These are phyloP conservation scores for Macrostomum lignano DNA, from an alignment of 1,140 invertebrate species.

Conservation along the genomic window DNA sequence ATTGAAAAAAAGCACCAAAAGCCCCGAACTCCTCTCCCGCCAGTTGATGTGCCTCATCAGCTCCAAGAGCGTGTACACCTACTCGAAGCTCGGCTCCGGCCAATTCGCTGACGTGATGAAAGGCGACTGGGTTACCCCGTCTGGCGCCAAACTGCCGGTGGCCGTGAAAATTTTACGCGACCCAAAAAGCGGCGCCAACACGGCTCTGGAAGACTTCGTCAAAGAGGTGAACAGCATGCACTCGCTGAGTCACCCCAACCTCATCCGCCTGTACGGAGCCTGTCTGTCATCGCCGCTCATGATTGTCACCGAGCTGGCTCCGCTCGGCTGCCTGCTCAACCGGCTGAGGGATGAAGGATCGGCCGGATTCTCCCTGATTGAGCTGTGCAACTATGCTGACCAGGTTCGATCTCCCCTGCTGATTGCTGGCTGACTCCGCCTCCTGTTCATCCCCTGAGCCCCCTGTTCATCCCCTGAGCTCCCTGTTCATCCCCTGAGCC, in stretches of 20 bases:
- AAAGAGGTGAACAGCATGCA: constrained; percentile 93
- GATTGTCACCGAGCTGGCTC: constrained; percentile 88
- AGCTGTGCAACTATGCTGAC: too few species aligned
- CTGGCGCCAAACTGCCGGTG: constrained; percentile 32
- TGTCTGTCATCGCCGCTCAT: constrained; percentile 73
- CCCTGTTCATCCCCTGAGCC: too few species aligned
- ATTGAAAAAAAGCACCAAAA: neutral
- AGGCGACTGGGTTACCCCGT: constrained; percentile 45
- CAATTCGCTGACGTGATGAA: constrained; percentile 71
- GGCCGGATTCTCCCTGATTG: too few species aligned
- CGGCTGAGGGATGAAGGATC: constrained; percentile 60
- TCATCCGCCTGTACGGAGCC: constrained; percentile 71
- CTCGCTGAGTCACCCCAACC: constrained; percentile 59
- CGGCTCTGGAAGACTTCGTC: constrained; percentile 75
- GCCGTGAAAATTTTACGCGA: constrained; percentile 81
- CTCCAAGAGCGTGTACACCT: constrained; percentile 34
- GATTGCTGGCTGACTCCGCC: too few species aligned
- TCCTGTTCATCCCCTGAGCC: too few species aligned
- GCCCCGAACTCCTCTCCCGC: constrained; percentile 2
- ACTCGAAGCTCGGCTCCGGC: constrained; percentile 59
- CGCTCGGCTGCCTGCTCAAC: constrained; percentile 58
- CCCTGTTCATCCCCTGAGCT: too few species aligned
- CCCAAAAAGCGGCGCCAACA: constrained; percentile 57
- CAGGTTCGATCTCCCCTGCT: too few species aligned
- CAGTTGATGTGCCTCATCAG: constrained; percentile 51